These are phyloP conservation scores for Agrotis segetum DNA, from an alignment of 2,888 invertebrate genomes.

Conservation along the genomic window DNA sequence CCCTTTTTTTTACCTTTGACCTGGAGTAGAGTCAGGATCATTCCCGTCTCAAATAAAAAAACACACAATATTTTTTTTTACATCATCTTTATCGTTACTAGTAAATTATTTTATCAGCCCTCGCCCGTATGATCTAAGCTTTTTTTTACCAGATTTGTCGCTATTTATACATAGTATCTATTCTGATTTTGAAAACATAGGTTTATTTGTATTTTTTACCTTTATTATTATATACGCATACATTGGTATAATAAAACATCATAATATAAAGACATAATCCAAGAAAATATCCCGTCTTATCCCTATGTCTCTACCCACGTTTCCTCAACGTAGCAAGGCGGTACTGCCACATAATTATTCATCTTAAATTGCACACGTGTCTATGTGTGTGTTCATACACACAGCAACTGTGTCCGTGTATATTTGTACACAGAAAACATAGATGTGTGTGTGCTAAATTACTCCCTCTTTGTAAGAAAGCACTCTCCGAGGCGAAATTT, in stretches of 20 bases:
- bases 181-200: too few relatives aligned
- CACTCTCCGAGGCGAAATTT: slow-evolving; percentile 82
- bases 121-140: too few relatives aligned
- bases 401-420: slow-evolving; percentile 64
- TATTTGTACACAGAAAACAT: slow-evolving; percentile 38
- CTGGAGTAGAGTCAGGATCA: too few relatives aligned
- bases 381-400: slow-evolving; percentile 78
- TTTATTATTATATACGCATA: too few relatives aligned
- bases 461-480: slow-evolving; percentile 85
- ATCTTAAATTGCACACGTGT: slow-evolving; percentile 90
- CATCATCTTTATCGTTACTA: too few relatives aligned
- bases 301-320: slow-evolving; percentile 70
- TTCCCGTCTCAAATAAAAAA: too few relatives aligned
- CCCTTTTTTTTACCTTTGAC: too few relatives aligned
- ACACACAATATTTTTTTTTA: too few relatives aligned
- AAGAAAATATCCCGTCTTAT: slow-evolving; percentile 61
- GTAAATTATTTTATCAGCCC: too few relatives aligned
- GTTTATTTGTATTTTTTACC: too few relatives aligned
- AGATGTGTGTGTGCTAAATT: slow-evolving; percentile 79
- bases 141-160: too few relatives aligned
- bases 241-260: not conserved
- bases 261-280: not conserved
- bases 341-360: slow-evolving; percentile 91
- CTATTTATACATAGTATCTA: too few relatives aligned
- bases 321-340: slow-evolving; percentile 84